Base-by-base conservation (phyloP, 1,140 invertebrate genomes). In the Aphelenchoides fujianensis region DNA sequence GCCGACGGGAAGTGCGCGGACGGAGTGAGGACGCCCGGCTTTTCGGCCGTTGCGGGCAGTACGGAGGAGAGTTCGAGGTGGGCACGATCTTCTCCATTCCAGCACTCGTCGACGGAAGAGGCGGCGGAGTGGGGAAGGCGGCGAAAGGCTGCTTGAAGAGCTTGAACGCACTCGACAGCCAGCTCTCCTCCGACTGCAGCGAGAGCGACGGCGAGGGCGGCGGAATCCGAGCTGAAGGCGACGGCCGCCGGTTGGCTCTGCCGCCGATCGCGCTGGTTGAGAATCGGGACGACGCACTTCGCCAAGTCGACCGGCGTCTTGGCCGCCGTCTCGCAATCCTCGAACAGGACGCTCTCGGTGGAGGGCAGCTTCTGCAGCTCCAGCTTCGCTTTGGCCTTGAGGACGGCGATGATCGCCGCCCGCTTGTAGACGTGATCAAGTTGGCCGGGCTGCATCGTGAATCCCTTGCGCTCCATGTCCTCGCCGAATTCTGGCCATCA, bases 101-200 rank as follows among this genome's bases (percentile, higher is more conserved):
- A n/a, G n/a, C n/a, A n/a, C n/a, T n/a, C n/a, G n/a, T 48, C 41
- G 23, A 48, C 41, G 12, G 41, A 12, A 48, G 41, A 59, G 23
- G 5, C 23, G 55, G 5, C 23, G 55, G 7, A 59, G 55, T 59
- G 5, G 55, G 7, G 5, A 30, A 16, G 23, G 5, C 7, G 7
- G 7, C 5, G 55, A 19, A 32, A 59, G 5, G 5, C 34, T 59
- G 55, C 5, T 16, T 59, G 28, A 19, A 5, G 19, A 59, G 19
- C 19, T 59, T 59, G 55, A 59, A 19, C 23, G 19, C 19, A 5
- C 5, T 59, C 5, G 55, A 7, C 5, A 59, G 23, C 55, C 55
- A 59, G 19, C 19, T 59, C 34, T 59, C 55, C 23, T 59, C 55
- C 55, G 55, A 59, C n/a, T n/a, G n/a, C n/a, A n/a, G n/a, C n/a